These are phyloP conservation scores for Silurus aristotelis DNA, from an alignment of 2,797 vertebrate species.

Conservation along the genomic window DNA sequence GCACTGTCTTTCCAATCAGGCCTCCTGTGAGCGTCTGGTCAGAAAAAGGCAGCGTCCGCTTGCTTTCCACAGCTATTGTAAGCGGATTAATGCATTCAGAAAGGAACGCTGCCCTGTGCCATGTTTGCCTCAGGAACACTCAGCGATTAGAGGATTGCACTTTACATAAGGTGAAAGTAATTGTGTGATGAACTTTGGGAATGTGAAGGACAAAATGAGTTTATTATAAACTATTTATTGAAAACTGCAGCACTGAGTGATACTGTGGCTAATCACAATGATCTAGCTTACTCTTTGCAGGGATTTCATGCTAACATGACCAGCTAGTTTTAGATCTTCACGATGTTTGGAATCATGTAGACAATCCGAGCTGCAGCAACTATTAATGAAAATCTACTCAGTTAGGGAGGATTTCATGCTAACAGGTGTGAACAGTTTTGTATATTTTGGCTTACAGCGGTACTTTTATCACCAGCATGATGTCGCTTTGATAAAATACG, in stretches of 20 bases:
- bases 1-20: constrained; percentile 55
- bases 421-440: neutral
- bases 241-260: neutral
- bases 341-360: neutral
- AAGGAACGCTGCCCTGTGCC: constrained; percentile 50
- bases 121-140: neutral
- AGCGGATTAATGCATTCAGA: constrained; percentile 62
- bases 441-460: neutral
- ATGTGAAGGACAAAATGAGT: constrained; percentile 50
- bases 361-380: neutral
- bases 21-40: constrained; percentile 47
- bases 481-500: neutral
- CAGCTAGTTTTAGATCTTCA: neutral
- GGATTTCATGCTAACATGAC: neutral
- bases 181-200: constrained; percentile 60
- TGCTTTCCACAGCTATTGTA: constrained; percentile 60
- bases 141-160: constrained; percentile 65
- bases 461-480: neutral
- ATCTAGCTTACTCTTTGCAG: neutral
- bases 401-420: neutral
- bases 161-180: constrained; percentile 62
- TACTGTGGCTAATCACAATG: neutral
- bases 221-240: constrained; percentile 15
- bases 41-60: constrained; percentile 53
- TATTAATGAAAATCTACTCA: neutral